Evolutionary conservation across 2,888 invertebrate genomes (phyloP).

Genomic region (Tridacna crocea): DNA sequence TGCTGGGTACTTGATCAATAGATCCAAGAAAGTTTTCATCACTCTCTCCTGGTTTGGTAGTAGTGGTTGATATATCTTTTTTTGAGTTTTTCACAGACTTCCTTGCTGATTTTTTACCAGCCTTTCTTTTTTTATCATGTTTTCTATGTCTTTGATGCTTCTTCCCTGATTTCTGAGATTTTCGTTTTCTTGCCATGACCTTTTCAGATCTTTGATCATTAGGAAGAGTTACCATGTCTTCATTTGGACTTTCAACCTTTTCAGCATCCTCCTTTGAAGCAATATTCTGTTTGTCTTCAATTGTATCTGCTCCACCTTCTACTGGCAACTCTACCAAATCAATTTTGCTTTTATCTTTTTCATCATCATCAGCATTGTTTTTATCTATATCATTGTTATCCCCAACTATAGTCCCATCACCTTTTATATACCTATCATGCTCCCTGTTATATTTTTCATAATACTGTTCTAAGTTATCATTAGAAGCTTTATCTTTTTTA

Average conservation of each 20-base stretch:
- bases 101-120: slow-evolving; percentile 26
- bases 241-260: not conserved
- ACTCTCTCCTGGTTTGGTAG: slow-evolving; percentile 3
- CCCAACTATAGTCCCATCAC: not conserved
- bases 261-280: not conserved
- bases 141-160: slow-evolving; percentile 33
- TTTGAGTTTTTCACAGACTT: slow-evolving; percentile 25
- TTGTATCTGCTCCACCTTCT: slow-evolving; percentile 49
- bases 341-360: not conserved
- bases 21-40: slow-evolving; percentile 8
- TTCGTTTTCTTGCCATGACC: slow-evolving; percentile 15
- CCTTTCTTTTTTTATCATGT: slow-evolving; percentile 33
- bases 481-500: slow-evolving; percentile 39
- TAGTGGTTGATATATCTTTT: slow-evolving; percentile 20
- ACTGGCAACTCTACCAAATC: slow-evolving; percentile 42
- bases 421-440: slow-evolving; percentile 6
- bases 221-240: not conserved
- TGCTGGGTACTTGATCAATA: slow-evolving; percentile 24
- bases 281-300: slow-evolving; percentile 11
- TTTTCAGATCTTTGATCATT: slow-evolving; percentile 7
- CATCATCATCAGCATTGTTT: not conserved
- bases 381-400: slow-evolving; percentile 21
- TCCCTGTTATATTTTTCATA: slow-evolving; percentile 55
- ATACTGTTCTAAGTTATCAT: slow-evolving; percentile 36
- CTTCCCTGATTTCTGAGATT: slow-evolving; percentile 23